Conservation (phyloP, 2,888 invertebrate species). For the Drosophila histrio region DNA sequence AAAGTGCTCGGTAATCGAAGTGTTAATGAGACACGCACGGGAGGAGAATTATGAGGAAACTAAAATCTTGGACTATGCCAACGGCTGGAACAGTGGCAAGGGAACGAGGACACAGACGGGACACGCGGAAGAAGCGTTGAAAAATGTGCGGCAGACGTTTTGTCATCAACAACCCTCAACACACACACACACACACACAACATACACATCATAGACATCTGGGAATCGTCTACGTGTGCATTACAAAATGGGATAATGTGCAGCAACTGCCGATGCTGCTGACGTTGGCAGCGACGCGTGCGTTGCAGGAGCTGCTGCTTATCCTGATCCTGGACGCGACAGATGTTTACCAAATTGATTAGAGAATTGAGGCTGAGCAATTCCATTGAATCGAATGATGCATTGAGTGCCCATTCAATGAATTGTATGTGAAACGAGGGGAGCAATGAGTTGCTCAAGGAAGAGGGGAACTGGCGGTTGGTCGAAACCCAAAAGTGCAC, state of each 20-base stretch:
- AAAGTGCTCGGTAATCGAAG: constrained; percentile 60
- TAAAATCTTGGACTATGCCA: constrained; percentile 52
- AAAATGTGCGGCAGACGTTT: constrained; percentile 67
- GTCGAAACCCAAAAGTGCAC: constrained; percentile 28
- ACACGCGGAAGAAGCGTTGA: constrained; percentile 45
- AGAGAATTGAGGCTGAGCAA: constrained; percentile 56
- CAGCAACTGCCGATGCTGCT: constrained; percentile 35
- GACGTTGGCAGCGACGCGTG: constrained; percentile 59
- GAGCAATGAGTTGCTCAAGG: not conserved
- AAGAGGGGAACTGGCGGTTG: not conserved
- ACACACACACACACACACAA: constrained; percentile 1
- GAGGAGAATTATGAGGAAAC: constrained; percentile 47
- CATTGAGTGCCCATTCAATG: constrained; percentile 44
- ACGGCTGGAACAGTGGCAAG: constrained; percentile 4
- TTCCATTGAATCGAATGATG: constrained; percentile 48
- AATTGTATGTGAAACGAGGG: not conserved
- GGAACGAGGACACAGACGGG: not conserved
- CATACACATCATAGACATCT: constrained; percentile 32
- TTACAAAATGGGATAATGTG: constrained; percentile 73
- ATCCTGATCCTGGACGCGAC: constrained; percentile 64
- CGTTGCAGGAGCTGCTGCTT: constrained; percentile 49
- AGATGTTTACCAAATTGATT: constrained; percentile 79
- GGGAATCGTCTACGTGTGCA: constrained; percentile 70
- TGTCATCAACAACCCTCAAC: constrained; percentile 60
- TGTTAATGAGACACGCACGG: constrained; percentile 71